Base-by-base conservation (phyloP, 2,113 vertebrate genomes). In the Oceanodroma tethys region DNA sequence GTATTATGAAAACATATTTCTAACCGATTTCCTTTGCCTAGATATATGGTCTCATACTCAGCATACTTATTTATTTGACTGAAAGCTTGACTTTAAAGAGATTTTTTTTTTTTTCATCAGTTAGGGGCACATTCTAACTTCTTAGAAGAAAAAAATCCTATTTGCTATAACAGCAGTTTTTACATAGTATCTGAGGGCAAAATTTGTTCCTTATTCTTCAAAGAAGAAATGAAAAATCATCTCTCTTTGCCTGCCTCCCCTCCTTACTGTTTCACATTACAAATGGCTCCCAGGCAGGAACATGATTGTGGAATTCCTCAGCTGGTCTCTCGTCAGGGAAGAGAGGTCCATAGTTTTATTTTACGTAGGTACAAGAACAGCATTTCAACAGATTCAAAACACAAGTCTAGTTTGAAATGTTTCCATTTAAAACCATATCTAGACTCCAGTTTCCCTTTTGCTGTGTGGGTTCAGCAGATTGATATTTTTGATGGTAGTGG, bases 161-260 rank as follows among this genome's bases (percentile, higher is more conserved):
- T 94, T 94, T 84, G 65, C 73, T 87, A 3, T 62, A 80, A 62
- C 91, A 95, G 86, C 48, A 47, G 53, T 65, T 91, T 93, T 94
- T 88, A 76, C 36, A 10, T 18, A 1, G 1, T 65, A 65, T 96
- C 88, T 82, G 66, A 94, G 42, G 73, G 66, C 81, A 95, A 78
- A 85, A 92, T 88, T 92, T 85, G 52, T 65, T 97, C 56, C 86
- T 94, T 89, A 80, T 71, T 95, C 71, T 95, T 95, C 84, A 82
- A 73, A 93, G 80, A 81, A 94, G 70, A 95, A 95, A 91, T 74
- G 47, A 76, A 72, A 81, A 90, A 42, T 83, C 55, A 87, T 42
- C 86, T 68, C 62, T 81, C 62, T 88, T 79, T 93, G 48, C 58
- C 53, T 81, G 86, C 56, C 76, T 82, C 62, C 66, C 58, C 30